Evolutionary conservation across 2,113 vertebrate species (phyloP).

Genomic region (Oriolus oriolus): DNA sequence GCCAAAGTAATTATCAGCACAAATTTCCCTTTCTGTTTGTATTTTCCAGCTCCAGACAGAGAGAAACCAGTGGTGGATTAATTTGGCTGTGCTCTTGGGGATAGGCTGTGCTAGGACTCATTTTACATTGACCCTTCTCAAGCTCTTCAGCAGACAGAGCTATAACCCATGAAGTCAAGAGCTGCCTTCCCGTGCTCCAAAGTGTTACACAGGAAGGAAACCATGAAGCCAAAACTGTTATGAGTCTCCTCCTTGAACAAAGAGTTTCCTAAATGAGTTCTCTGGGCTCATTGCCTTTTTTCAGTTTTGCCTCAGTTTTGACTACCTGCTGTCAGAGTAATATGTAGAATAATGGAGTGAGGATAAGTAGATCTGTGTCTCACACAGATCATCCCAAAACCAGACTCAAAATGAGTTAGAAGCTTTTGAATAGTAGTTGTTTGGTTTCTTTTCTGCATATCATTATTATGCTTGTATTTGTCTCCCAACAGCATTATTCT

Average conservation of each 20-base stretch:
- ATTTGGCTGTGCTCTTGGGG: background rate
- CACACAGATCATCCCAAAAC: background rate
- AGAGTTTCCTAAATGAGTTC: background rate
- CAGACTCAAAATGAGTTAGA: background rate
- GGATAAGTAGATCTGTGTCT: background rate
- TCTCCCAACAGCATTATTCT: background rate
- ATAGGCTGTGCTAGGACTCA: background rate
- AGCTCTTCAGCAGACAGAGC: constrained; percentile 1
- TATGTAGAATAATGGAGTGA: background rate
- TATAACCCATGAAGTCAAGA: background rate
- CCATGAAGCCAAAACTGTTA: background rate
- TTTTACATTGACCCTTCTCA: background rate
- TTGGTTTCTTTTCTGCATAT: background rate
- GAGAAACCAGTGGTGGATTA: background rate
- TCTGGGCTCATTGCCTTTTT: background rate
- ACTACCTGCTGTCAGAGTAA: background rate
- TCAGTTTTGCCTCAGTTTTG: background rate
- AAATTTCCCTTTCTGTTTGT: constrained; percentile 30
- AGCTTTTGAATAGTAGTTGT: background rate
- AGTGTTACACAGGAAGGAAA: background rate
- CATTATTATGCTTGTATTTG: background rate
- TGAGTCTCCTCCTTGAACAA: background rate
- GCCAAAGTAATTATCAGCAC: constrained; percentile 49
- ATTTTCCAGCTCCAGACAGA: background rate
- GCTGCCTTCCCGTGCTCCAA: background rate